These are phyloP conservation scores for Zaprionus bogoriensis DNA, from an alignment of 2,888 invertebrate genomes.

Conservation along the genomic window DNA sequence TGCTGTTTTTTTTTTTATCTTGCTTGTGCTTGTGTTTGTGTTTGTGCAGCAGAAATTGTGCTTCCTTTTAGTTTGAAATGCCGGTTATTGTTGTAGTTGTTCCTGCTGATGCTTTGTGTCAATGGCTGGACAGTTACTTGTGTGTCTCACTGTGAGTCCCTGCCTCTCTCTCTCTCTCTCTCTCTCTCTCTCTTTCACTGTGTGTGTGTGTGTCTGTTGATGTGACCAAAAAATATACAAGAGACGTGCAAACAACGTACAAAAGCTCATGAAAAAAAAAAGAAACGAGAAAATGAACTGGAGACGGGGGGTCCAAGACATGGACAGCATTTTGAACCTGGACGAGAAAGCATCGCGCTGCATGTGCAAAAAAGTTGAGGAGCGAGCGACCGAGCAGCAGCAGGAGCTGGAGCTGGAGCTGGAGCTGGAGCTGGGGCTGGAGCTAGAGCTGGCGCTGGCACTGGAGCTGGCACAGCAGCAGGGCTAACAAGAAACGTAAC, in stretches of 20 bases:
- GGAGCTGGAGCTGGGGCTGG: too few relatives aligned
- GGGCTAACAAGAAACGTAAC: slow-evolving; percentile 72
- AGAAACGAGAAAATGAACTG: slow-evolving; percentile 1
- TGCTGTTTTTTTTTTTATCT: slow-evolving; percentile 4
- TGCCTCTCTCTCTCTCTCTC: slow-evolving; percentile 21
- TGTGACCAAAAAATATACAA: slow-evolving; percentile 57
- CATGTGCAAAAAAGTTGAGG: slow-evolving; percentile 17
- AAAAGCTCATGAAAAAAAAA: slow-evolving; percentile 12
- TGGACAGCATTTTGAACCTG: slow-evolving; percentile 23
- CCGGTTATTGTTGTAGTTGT: slow-evolving; percentile 53
- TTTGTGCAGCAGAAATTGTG: slow-evolving; percentile 41
- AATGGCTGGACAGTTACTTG: slow-evolving; percentile 50
- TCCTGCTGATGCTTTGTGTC: slow-evolving; percentile 63
- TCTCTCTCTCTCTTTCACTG: too few relatives aligned
- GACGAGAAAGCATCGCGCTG: slow-evolving; percentile 11
- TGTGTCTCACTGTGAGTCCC: slow-evolving; percentile 22
- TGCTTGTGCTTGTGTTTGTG: too few relatives aligned
- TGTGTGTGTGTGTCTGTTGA: slow-evolving; percentile 39
- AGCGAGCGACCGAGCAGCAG: slow-evolving; percentile 16
- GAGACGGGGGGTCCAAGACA: slow-evolving; percentile 25
- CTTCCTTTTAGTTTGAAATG: slow-evolving; percentile 57
- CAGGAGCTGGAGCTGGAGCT: too few relatives aligned
- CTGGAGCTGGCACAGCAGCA: slow-evolving; percentile 10
- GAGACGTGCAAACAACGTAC: slow-evolving; percentile 40
- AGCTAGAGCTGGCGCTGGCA: too few relatives aligned